Evolutionary conservation across 2,113 vertebrate species (phyloP).

Genomic region (Podilymbus podiceps): DNA sequence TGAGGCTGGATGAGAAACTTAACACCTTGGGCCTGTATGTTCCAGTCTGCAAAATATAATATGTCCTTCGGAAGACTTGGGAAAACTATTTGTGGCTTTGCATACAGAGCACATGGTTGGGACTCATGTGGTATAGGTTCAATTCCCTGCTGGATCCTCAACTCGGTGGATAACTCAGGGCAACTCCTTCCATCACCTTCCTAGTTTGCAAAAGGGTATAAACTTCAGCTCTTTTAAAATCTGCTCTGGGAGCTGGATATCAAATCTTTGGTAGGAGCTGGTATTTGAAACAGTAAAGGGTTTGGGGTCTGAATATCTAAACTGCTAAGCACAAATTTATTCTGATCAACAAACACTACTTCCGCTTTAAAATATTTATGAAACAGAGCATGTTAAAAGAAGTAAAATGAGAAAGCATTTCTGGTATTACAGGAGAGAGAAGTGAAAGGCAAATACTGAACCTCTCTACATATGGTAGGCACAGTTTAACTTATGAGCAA

Average conservation of each 20-base stretch:
- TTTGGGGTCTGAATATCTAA: neutral
- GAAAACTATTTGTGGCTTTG: conserved; percentile 55
- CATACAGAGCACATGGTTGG: neutral
- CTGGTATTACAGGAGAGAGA: neutral
- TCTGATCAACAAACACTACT: neutral
- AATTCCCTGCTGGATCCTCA: neutral
- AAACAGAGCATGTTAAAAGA: neutral
- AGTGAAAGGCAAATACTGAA: neutral
- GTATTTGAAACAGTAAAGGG: neutral
- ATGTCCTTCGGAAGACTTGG: conserved; percentile 18
- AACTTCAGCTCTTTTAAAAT: neutral
- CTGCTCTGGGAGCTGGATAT: neutral
- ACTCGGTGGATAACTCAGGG: neutral
- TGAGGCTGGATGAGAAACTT: conserved; percentile 31
- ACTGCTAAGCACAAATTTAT: neutral
- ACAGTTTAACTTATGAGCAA: neutral
- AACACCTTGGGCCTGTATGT: neutral
- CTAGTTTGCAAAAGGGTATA: neutral
- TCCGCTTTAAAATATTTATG: neutral
- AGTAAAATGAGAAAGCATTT: neutral
- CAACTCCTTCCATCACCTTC: neutral
- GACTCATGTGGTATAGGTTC: neutral
- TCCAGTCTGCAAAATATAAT: conserved; percentile 35
- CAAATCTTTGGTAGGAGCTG: neutral
- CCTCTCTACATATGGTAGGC: neutral